phyloP scores from a whole-genome alignment of 2,797 vertebrate species.

The Synanceia verrucosa region DNA sequence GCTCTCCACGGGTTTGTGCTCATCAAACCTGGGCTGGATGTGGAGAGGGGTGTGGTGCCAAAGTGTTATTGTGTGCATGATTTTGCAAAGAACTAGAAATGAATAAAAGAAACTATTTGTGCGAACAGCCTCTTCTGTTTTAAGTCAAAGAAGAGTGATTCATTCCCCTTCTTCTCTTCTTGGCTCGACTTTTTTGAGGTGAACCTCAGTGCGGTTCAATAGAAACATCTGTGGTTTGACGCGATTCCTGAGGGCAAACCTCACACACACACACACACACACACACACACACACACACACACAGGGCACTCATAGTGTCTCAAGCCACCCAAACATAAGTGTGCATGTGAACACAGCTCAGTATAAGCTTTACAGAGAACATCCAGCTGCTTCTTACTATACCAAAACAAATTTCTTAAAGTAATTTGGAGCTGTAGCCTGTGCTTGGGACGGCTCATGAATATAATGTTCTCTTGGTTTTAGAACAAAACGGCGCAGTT shows the following conservation, averaged over 20 bases:
- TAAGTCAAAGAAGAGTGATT: conserved; percentile 45
- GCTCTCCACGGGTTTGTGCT: conserved; percentile 2
- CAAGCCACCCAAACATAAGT: conserved; percentile 30
- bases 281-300: conserved; percentile 7
- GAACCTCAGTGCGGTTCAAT: conserved; percentile 59
- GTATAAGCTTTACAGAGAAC: conserved; percentile 21
- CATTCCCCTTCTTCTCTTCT: conserved; percentile 23
- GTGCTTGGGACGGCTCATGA: conserved; percentile 44
- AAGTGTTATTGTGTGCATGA: neutral
- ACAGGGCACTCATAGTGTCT: conserved; percentile 16
- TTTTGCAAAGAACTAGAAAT: conserved; percentile 14
- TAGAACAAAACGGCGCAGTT: conserved; percentile 32
- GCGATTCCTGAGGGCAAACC: conserved; percentile 55
- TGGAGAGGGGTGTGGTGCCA: neutral
- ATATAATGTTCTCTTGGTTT: conserved; percentile 42
- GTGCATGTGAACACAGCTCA: conserved; percentile 9
- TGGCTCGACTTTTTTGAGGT: conserved; percentile 53
- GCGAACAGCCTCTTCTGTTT: neutral
- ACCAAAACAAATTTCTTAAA: conserved; percentile 37
- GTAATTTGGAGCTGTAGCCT: conserved; percentile 29
- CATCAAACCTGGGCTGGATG: neutral
- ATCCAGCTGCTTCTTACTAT: conserved; percentile 41
- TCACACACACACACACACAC: conserved; percentile 9
- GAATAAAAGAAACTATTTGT: neutral
- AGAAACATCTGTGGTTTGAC: conserved; percentile 66